Percentiles rank a stretch among this genome's conserved stretches.
phyloP scores from a whole-genome alignment of 1,140 invertebrate genomes.

The Coenobita brevimanus region DNA sequence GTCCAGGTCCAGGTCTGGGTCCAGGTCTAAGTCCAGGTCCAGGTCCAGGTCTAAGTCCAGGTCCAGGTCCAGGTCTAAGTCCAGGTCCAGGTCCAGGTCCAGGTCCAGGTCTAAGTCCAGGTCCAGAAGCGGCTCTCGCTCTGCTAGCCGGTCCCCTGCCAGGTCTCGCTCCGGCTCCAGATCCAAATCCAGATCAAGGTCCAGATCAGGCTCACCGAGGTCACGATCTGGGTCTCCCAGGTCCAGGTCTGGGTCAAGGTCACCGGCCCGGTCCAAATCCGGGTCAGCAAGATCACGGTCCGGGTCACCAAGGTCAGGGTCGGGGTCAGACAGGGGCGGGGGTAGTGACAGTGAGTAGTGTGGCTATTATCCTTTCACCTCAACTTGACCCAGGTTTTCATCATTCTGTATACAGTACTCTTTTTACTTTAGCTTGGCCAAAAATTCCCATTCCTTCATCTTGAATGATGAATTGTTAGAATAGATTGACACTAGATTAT shows the following conservation, averaged over 20 bases:
- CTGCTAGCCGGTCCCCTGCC: slow-evolving; percentile 72
- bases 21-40: slow-evolving; percentile 72
- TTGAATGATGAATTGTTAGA: too few relatives aligned
- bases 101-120: slow-evolving; percentile 72
- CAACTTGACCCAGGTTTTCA: too few relatives aligned
- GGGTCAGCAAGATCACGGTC: slow-evolving; percentile 20
- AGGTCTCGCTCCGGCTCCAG: slow-evolving; percentile 72
- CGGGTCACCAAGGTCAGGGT: slow-evolving; percentile 61
- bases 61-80: slow-evolving; percentile 70
- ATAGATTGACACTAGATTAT: too few relatives aligned
- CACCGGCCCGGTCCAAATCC: slow-evolving; percentile 60
- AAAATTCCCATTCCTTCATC: too few relatives aligned
- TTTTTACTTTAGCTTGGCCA: too few relatives aligned
- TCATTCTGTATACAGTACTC: too few relatives aligned
- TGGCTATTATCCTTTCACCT: too few relatives aligned
- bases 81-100: slow-evolving; percentile 25
- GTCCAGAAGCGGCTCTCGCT: slow-evolving; percentile 75
- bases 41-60: slow-evolving; percentile 69
- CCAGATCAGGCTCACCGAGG: neutral
- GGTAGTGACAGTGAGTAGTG: too few relatives aligned
- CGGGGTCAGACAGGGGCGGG: slow-evolving; percentile 13
- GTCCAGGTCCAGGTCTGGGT: slow-evolving; percentile 72
- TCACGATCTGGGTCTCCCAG: neutral
- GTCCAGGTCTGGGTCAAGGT: slow-evolving; percentile 61
- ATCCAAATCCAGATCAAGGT: slow-evolving; percentile 62